phyloP scores from a whole-genome alignment of 1,140 invertebrate species.

The Triops cancriformis region DNA sequence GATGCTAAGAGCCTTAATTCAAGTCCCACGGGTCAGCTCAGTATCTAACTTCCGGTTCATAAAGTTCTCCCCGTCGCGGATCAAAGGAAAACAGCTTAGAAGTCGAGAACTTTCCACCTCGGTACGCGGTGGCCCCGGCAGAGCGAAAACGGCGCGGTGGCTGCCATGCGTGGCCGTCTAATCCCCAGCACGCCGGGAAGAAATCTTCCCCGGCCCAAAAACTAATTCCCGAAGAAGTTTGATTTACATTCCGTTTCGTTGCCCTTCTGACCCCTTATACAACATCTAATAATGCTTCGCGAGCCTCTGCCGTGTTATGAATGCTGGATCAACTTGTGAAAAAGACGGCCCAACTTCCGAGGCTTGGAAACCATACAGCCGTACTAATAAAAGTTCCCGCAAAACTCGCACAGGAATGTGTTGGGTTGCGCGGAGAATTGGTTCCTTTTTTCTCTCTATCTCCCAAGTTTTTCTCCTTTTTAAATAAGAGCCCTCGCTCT shows the following conservation, averaged over 20 bases:
- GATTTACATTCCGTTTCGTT: background rate
- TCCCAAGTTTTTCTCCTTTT: background rate
- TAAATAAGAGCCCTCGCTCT: background rate
- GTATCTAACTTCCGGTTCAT: background rate
- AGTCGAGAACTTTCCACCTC: background rate
- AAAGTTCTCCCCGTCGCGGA: background rate
- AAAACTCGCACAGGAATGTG: background rate
- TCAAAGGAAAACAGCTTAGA: background rate
- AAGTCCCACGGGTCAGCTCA: background rate
- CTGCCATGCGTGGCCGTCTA: background rate
- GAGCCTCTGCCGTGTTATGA: constrained; percentile 2
- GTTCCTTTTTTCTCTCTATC: background rate
- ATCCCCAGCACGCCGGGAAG: background rate
- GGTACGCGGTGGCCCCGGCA: too few relatives aligned
- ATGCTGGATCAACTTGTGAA: constrained; percentile 8
- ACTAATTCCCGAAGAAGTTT: background rate
- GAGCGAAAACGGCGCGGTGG: too few relatives aligned
- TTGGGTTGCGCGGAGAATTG: background rate
- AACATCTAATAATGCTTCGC: constrained; percentile 6
- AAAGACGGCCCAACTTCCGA: background rate
- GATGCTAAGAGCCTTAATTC: background rate
- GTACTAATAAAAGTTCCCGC: constrained; percentile 6
- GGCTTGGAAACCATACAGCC: background rate
- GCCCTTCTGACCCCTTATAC: constrained; percentile 8
- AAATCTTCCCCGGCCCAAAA: background rate